These are phyloP conservation scores for Nannospalax galili DNA, from an alignment of 2,113 vertebrate genomes.

Conservation along the genomic window DNA sequence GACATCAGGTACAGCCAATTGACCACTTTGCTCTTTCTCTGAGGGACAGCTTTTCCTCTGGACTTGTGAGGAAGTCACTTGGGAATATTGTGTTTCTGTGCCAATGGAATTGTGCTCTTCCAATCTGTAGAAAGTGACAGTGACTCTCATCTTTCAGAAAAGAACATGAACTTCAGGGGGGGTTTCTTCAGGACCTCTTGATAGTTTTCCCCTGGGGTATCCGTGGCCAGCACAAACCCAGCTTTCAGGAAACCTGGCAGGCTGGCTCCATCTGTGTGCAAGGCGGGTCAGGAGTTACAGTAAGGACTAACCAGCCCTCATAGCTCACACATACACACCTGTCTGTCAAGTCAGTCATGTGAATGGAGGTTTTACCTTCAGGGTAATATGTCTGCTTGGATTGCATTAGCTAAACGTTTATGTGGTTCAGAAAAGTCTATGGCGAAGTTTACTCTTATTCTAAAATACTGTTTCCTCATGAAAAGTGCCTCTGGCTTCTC, in stretches of 20 bases:
- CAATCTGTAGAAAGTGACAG: background rate
- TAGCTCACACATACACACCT: background rate
- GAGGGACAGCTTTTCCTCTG: background rate
- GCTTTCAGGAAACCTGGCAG: too few relatives aligned
- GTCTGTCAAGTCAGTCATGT: background rate
- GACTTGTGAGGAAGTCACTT: background rate
- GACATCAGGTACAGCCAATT: too few relatives aligned
- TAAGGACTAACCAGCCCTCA: background rate
- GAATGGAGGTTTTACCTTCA: background rate
- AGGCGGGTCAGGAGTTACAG: background rate
- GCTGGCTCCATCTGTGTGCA: background rate
- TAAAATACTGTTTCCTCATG: background rate
- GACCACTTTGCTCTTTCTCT: background rate
- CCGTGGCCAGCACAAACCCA: too few relatives aligned
- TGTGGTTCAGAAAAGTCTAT: background rate
- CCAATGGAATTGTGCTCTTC: background rate
- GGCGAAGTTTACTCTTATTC: background rate
- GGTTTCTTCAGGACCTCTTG: too few relatives aligned
- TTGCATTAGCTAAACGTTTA: background rate
- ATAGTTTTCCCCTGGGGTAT: background rate
- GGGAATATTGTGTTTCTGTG: background rate
- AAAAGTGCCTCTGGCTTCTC: background rate
- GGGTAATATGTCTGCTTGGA: background rate
- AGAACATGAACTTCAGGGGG: background rate
- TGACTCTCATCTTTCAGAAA: background rate